Base-by-base conservation (phyloP, 2,888 invertebrate genomes). In the Megamerina dolium region DNA sequence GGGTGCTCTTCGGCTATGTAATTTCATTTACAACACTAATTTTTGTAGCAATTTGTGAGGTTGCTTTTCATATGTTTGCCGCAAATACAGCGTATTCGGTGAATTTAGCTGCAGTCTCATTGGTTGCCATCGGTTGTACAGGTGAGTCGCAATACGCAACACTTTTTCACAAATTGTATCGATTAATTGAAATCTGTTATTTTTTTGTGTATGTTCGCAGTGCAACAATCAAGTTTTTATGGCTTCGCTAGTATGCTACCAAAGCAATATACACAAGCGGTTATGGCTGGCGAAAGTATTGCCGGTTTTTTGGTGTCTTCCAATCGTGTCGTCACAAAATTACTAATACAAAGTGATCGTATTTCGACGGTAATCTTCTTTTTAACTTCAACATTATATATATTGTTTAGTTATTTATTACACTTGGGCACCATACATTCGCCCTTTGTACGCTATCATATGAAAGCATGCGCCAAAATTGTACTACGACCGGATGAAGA, bases 191-290 rank as follows among this genome's bases (percentile, higher is more conserved):
- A 13, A 9, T 30, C 29, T 31, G 21, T 17, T 27, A 4, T 6
- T 29, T 18, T 19, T 2, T 27, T 26, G 13, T 17, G 8, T 16
- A 10, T 55, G n/a, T n/a, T n/a, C 53, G 3, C 41, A 77, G 85
- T 93, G 45, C 93, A 93, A 70, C 93, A 93, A 67, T 91, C 91
- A 1, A 92, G 92, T 62, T 93, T 92, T 72, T 93, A 93, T 66
- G 93, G 93, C 3, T 92, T 90, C 66, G 89, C 92, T 2, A 90
- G 91, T 47, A 92, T 92, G 82, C 74, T 93, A 49, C 93, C 93
- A 17, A 72, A 72, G 36, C 83, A 86, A 50, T 93, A 92, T 61
- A 93, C 92, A 0, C 92, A 93, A 69, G 92, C 93, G 23, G 90
- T 93, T 2, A 93, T 93, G 93, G 87, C 87, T 5, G 93, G 93